Evolutionary conservation across 2,113 vertebrate species (phyloP).

Genomic region (Rhabdomys dilectus): DNA sequence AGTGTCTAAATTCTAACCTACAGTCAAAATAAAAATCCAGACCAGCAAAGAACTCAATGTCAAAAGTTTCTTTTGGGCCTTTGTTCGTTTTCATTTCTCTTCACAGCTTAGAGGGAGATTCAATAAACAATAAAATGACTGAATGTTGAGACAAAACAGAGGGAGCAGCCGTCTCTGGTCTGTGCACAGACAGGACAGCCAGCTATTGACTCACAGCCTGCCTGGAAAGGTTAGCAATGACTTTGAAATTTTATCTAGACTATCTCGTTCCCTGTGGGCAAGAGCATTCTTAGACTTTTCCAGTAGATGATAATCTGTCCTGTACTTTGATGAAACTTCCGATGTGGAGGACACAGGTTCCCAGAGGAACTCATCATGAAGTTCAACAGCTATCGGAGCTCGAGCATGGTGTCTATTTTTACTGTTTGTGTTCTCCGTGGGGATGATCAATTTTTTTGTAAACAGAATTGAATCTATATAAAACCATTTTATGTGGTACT

Average conservation of each 20-base stretch:
- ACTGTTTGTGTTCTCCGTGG: neutral
- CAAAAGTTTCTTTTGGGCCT: neutral
- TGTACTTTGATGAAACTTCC: conserved; percentile 62
- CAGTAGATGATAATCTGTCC: conserved; percentile 28
- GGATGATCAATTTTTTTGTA: conserved; percentile 29
- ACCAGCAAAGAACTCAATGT: conserved; percentile 15
- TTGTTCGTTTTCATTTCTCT: conserved; percentile 51
- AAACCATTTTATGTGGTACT: neutral
- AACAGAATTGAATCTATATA: neutral
- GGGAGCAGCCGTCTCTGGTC: neutral
- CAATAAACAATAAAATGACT: conserved; percentile 20
- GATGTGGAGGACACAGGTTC: conserved; percentile 20
- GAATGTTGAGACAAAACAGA: neutral
- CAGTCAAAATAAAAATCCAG: conserved; percentile 11
- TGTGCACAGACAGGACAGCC: neutral
- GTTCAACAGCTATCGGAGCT: conserved; percentile 34
- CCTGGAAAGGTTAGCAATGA: conserved; percentile 16
- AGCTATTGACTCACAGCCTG: conserved; percentile 50
- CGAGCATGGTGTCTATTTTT: conserved; percentile 11
- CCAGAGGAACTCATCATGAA: conserved; percentile 60
- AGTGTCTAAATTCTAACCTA: neutral
- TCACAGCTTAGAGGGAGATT: neutral
- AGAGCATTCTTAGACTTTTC: neutral
- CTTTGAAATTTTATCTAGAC: conserved; percentile 63
- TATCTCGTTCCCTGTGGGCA: conserved; percentile 52